phyloP scores from a whole-genome alignment of 1,140 invertebrate genomes.

The Ooceraea biroi region DNA sequence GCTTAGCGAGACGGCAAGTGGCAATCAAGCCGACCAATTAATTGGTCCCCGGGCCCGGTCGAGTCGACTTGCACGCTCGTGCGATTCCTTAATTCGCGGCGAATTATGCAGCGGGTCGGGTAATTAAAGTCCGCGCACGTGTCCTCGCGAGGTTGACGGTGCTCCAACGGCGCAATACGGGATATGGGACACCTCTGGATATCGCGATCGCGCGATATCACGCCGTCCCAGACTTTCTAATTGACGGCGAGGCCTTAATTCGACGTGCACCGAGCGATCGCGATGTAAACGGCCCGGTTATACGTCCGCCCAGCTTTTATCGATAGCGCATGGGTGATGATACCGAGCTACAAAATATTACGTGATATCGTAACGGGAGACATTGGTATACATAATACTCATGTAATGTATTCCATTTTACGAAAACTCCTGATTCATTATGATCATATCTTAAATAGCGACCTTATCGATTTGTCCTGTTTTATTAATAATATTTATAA shows the following conservation, averaged over 20 bases:
- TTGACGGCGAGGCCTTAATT: constrained; percentile 35
- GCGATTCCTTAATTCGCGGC: constrained; percentile 73
- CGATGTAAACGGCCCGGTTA: constrained; percentile 23
- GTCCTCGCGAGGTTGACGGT: constrained; percentile 6
- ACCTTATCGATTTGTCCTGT: background rate
- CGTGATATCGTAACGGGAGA: background rate
- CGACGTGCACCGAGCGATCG: constrained; percentile 20
- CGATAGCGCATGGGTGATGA: constrained; percentile 13
- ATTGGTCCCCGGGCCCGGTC: constrained; percentile 59
- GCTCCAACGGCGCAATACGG: constrained; percentile 12
- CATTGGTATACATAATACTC: constrained; percentile 9
- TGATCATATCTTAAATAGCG: background rate
- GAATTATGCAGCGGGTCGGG: constrained; percentile 69
- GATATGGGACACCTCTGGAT: background rate
- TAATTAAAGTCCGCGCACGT: constrained; percentile 63
- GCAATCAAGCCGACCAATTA: constrained; percentile 80
- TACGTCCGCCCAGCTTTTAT: constrained; percentile 15
- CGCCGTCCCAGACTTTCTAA: constrained; percentile 21
- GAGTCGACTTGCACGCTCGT: constrained; percentile 48
- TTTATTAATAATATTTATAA: background rate
- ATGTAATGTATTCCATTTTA: background rate
- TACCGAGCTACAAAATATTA: background rate
- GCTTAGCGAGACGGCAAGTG: constrained; percentile 78
- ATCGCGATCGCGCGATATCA: constrained; percentile 41
- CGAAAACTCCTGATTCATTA: background rate